A percentile compares a stretch with the other conserved stretches of the same genome.
phyloP scores from a whole-genome alignment of 2,888 invertebrate genomes.

The Brachyopa scutellaris region DNA sequence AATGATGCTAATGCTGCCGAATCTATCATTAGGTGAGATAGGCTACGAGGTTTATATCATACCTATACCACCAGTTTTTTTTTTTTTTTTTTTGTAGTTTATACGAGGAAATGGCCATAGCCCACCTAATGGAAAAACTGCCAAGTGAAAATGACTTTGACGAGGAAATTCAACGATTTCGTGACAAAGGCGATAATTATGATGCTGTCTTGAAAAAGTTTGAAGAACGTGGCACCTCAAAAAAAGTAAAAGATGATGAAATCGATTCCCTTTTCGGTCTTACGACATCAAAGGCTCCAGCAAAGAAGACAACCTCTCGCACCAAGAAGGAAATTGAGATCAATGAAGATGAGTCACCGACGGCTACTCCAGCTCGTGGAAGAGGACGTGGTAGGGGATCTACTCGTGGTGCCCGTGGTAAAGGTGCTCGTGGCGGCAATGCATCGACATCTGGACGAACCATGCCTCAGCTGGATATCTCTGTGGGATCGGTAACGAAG shows the following conservation, averaged over 20 bases:
- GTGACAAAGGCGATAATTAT: slow-evolving; percentile 75
- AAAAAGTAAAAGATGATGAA: slow-evolving; percentile 30
- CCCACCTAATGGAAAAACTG: slow-evolving; percentile 82
- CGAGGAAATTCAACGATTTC: slow-evolving; percentile 82
- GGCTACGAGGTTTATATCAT: slow-evolving; percentile 12
- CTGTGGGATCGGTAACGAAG: slow-evolving; percentile 65
- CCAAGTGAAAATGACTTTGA: slow-evolving; percentile 82
- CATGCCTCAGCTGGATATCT: slow-evolving; percentile 75
- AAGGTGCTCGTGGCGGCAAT: slow-evolving; percentile 73
- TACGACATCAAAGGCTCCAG: slow-evolving; percentile 4
- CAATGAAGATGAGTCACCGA: background rate
- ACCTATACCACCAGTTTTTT: background rate
- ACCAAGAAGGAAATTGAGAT: background rate
- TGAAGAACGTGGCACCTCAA: slow-evolving; percentile 71
- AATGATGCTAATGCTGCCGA: slow-evolving; percentile 84
- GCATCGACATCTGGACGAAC: slow-evolving; percentile 57
- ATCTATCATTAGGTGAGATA: slow-evolving; percentile 82
- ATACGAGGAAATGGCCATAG: slow-evolving; percentile 83
- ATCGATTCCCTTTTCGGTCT: slow-evolving; percentile 22
- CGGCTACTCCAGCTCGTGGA: slow-evolving; percentile 39
- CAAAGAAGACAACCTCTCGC: slow-evolving; percentile 24
- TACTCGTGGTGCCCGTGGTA: slow-evolving; percentile 73
- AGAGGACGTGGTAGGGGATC: slow-evolving; percentile 74
- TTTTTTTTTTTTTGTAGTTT: slow-evolving; percentile 77
- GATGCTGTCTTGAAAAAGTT: slow-evolving; percentile 77